A percentile compares a stretch with the other conserved stretches of the same genome.
Evolutionary conservation across 1,140 invertebrate species (phyloP).

Genomic region (Drosophila repletoides): DNA sequence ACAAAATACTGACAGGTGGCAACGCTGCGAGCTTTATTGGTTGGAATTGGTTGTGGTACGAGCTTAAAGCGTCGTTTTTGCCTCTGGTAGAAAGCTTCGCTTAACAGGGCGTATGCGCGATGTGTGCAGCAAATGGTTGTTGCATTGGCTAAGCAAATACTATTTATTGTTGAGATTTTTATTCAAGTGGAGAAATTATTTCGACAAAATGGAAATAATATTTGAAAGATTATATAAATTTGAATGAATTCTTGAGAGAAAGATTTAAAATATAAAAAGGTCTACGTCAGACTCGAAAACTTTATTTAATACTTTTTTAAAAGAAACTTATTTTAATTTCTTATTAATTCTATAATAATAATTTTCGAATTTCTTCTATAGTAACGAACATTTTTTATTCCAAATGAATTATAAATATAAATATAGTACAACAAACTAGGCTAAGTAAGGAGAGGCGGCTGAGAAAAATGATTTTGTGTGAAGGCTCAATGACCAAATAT

Average conservation of each 20-base stretch:
- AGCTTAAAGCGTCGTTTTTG: neutral
- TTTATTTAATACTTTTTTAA: too few species aligned
- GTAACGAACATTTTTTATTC: conserved; percentile 32
- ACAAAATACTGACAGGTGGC: conserved; percentile 33
- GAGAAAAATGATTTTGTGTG: conserved; percentile 45
- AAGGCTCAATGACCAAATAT: conserved; percentile 36
- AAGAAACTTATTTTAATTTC: too few species aligned
- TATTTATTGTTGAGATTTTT: neutral
- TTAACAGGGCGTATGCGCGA: conserved; percentile 46
- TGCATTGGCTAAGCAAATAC: conserved; percentile 9
- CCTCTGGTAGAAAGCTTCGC: neutral
- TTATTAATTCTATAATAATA: too few species aligned
- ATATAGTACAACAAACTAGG: conserved; percentile 21
- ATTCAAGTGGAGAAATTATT: neutral
- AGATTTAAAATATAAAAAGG: too few species aligned
- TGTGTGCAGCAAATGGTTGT: neutral
- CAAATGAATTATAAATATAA: conserved; percentile 43
- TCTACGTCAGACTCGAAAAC: too few species aligned
- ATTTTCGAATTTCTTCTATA: neutral
- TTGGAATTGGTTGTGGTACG: neutral
- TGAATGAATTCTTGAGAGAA: too few species aligned
- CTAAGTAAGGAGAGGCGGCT: conserved; percentile 18
- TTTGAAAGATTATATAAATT: too few species aligned
- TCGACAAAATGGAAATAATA: neutral
- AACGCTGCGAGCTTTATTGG: conserved; percentile 28